Base-by-base conservation (phyloP, 2,113 vertebrate species). In the Eolophus roseicapilla region DNA sequence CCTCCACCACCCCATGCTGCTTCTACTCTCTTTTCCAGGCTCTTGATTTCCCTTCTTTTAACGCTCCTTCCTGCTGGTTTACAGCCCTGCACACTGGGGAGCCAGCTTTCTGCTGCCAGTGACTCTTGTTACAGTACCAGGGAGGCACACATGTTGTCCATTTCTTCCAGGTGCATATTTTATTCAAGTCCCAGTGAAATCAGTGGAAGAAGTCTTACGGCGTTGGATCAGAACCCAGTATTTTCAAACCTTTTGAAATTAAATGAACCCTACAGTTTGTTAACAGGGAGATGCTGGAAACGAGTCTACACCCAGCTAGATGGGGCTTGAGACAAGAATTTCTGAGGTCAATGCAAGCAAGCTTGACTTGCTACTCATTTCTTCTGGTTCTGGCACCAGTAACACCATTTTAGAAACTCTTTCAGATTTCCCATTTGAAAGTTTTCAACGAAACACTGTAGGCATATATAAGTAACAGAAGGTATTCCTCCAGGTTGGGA, bases 131-230 rank as follows among this genome's bases (percentile, higher is more conserved):
- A 77, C 44, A 50, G 41, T 46, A 96, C 37, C 82, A 94, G 63
- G 25, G 50, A 82, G 17, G 49, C 49, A 74, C 47, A 73, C 59
- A 37, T 71, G 73, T 74, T 88, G 79, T 49, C 69, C 59, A 88
- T 91, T 93, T 88, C 76, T 96, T 93, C 49, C 91, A 94, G 93
- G 91, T 96, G 79, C 27, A 16, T 60, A 89, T 92, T 89, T 84
- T 76, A 84, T 64, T 78, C 69, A 90, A 86, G 73, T 41, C 28
- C 62, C 67, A 21, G 43, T 77, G 67, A 91, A 94, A 79, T 77
- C 73, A 79, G 27, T 49, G 53, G 73, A 91, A 96, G 81, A 77
- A 86, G 43, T 92, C 65, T 74, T 60, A 53, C 62, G 35, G 31
- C 69, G 50, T 50, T 96, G 89, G 82, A 90, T 94, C 33, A 85